Evolutionary conservation across 2,888 invertebrate species (phyloP), one percentile per base, ranked within the genome.

Genomic region (Aromia moschata): DNA sequence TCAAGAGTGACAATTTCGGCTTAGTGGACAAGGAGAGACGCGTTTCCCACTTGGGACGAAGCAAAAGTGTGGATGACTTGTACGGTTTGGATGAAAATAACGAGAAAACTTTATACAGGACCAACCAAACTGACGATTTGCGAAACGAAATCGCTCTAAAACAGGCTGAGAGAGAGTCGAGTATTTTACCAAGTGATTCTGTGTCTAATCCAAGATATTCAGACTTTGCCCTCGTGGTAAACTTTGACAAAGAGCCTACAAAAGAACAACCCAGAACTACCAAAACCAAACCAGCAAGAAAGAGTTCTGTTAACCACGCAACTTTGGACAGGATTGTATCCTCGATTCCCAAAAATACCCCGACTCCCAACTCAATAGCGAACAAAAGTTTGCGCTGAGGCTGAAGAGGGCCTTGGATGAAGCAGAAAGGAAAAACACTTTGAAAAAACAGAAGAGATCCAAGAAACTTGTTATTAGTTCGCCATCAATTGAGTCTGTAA

Each of bases 341-440:
- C 9, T 56, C 64, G 9, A 76, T 77, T 31, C 74, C 75, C 18
- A 67, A 67, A 3, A 66, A 69, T 12, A 40, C 61, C 2, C 66
- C 74, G 70, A 73, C 45, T 56, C 60, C 11, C 53, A 70, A 40
- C 49, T 77, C 5, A 74, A 69, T 3, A 72, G 73, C 37, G 76
- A 77, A 55, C 74, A 78, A 53, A 61, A 62, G 38, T 76, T 77
- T 47, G 74, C 77, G 9, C 17, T 71, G 18, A 74, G 72, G 45
- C 55, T 77, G 11, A 71, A 71, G 46, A 54, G 62, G n/a, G 71
- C 74, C 9, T 60, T 77, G 49, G 71, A 74, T n/a, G 71, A 70
- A 12, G 68, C 71, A 41, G 74, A 72, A 20, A 54, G 64, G 17
- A 75, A 76, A 60, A 63, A 67, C 5, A 70, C 74, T 1, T 47